Percentiles rank a stretch among this genome's conserved stretches.
Evolutionary conservation across 2,797 vertebrate genomes (phyloP).

Genomic region (Rhincodon typus): DNA sequence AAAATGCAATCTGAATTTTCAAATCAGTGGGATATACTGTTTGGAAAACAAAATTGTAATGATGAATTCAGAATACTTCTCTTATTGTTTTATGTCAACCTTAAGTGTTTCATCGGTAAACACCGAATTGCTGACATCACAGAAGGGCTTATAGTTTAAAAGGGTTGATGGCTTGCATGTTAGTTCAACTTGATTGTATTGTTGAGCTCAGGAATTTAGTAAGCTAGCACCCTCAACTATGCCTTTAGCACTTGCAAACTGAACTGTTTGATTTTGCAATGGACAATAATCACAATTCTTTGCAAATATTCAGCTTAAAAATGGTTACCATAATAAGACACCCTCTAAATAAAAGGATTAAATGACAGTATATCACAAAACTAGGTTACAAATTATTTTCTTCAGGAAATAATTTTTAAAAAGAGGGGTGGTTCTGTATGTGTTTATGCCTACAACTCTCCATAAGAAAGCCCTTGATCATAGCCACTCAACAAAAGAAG

Average conservation of each 20-base stretch:
- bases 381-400: not conserved
- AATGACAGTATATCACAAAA: not conserved
- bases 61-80: not conserved
- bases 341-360: not conserved
- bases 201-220: not conserved
- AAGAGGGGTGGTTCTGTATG: not conserved
- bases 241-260: not conserved
- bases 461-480: not conserved
- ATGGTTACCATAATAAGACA: not conserved
- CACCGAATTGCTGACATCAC: not conserved
- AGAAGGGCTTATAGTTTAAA: not conserved
- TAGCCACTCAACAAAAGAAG: not conserved
- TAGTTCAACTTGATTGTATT: not conserved
- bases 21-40: not conserved
- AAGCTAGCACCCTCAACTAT: not conserved
- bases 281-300: not conserved
- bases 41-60: not conserved
- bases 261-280: not conserved
- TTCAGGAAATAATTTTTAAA: not conserved
- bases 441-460: not conserved
- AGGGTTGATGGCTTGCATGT: not conserved
- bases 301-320: not conserved
- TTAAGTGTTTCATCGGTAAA: not conserved
- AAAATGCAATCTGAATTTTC: not conserved
- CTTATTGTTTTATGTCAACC: not conserved